Conservation (phyloP, 2,797 vertebrate genomes). For the Syngnathus rostellatus region DNA sequence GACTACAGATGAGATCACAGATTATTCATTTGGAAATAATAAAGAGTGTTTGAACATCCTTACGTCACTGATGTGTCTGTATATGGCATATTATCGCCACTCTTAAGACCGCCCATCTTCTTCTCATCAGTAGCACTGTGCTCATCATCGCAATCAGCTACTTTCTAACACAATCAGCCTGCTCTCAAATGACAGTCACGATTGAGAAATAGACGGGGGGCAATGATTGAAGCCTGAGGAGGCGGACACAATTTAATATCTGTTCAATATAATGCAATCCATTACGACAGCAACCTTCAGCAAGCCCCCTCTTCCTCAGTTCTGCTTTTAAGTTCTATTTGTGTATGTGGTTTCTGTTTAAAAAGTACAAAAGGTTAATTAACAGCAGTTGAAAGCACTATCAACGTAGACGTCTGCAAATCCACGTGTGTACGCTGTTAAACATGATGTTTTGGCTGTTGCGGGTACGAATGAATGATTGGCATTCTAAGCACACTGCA, state of each 20-base stretch:
- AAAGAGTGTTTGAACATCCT: slow-evolving; percentile 21
- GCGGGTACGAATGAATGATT: not conserved
- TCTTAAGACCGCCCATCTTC: slow-evolving; percentile 44
- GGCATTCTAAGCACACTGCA: not conserved
- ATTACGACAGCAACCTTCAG: not conserved
- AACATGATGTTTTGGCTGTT: not conserved
- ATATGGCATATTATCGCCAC: slow-evolving; percentile 31
- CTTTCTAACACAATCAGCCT: slow-evolving; percentile 52
- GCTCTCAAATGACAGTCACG: slow-evolving; percentile 51
- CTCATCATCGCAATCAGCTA: slow-evolving; percentile 55
- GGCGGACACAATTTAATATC: slow-evolving; percentile 16
- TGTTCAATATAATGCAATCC: slow-evolving; percentile 18
- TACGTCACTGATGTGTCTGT: slow-evolving; percentile 19
- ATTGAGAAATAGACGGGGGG: slow-evolving; percentile 36
- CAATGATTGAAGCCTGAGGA: slow-evolving; percentile 28
- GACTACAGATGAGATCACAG: slow-evolving; percentile 18
- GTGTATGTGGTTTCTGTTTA: not conserved
- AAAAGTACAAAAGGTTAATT: slow-evolving; percentile 2
- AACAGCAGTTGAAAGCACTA: not conserved
- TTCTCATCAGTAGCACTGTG: slow-evolving; percentile 38
- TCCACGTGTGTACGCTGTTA: not conserved
- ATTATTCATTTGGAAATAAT: slow-evolving; percentile 24
- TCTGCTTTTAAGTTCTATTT: not conserved
- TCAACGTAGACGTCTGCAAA: not conserved
- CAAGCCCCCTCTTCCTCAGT: no score